Evolutionary conservation across 2,888 invertebrate genomes (phyloP), one percentile per base, ranked within the genome.

Genomic region (Drosophila neonasuta): DNA sequence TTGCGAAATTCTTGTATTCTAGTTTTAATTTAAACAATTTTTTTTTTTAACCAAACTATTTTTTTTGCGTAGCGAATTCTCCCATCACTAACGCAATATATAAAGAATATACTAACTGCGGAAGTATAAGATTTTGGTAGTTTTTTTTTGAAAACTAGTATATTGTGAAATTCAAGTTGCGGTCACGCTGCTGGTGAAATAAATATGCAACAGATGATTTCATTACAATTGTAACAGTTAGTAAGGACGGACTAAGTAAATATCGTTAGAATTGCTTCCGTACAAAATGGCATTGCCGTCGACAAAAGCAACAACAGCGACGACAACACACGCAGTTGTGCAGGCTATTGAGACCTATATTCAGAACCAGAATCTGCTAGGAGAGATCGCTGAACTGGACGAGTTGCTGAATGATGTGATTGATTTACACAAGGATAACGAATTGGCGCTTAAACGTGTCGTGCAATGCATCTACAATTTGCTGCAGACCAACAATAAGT

Each of bases 381-480:
- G 86, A 1, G 86, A 86, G 15, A 58, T 87, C 7, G 83, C 83
- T 8, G 87, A 86, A 11, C 39, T 83, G 20, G 86, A 87, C 52
- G 83, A 83, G 9, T 45, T 83, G 58, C 64, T 83, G 0, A 74
- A 65, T 30, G 76, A 87, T 29, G 15, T 87, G n/a, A 74, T 83
- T 17, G 69, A 74, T 39, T 44, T 72, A 59, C 76, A 86, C 44
- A 72, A 78, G 54, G 51, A 73, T 4, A 80, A 76, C 20, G 69
- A 76, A 34, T 41, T 76, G 51, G 77, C 86, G 0, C 49, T 83
- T 1, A 81, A 73, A 9, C 74, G 77, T 4, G 71, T 83, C 7
- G 24, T 83, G 1, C 85, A 75, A 24, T 87, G 77, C 55, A 87
- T 83, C 7, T 67, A 77, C 50, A 77, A 60, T 10, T 24, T 87